phyloP scores from a whole-genome alignment of 2,797 vertebrate genomes.

The Enteromius paludinosus region DNA sequence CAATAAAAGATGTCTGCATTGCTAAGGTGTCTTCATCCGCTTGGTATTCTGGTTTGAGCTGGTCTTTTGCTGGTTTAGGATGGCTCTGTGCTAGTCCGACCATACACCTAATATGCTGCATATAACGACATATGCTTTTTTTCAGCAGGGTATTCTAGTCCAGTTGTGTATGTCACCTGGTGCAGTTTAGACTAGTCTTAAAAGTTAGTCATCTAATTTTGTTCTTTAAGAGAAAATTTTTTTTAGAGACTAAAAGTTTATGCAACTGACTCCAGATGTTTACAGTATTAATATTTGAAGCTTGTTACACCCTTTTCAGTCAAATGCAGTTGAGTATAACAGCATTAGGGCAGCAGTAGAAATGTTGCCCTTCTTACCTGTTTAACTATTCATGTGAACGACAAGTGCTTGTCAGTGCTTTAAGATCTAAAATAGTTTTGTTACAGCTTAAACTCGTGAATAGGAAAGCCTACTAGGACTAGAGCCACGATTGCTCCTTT shows the following conservation, averaged over 20 bases:
- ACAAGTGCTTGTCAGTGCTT: background rate
- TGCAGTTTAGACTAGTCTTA: background rate
- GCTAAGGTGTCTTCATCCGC: background rate
- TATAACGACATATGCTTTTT: too few relatives aligned
- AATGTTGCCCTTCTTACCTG: background rate
- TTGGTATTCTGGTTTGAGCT: too few relatives aligned
- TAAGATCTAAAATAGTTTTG: background rate
- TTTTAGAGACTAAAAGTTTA: too few relatives aligned
- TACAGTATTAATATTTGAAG: background rate
- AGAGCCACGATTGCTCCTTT: slow-evolving; percentile 8
- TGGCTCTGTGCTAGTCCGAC: too few relatives aligned
- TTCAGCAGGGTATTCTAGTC: too few relatives aligned
- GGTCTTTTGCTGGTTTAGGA: too few relatives aligned
- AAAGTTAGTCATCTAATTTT: too few relatives aligned
- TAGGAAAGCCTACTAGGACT: slow-evolving; percentile 40
- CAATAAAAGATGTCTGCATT: background rate
- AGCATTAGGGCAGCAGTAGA: background rate
- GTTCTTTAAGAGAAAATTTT: too few relatives aligned
- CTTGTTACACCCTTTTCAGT: background rate
- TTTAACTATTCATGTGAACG: background rate
- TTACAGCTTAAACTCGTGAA: background rate
- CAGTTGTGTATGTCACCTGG: background rate
- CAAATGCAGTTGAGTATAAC: background rate
- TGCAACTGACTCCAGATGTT: background rate
- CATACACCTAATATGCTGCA: too few relatives aligned